Evolutionary conservation across 2,797 vertebrate genomes (phyloP).

Genomic region (Xenentodon cancila): DNA sequence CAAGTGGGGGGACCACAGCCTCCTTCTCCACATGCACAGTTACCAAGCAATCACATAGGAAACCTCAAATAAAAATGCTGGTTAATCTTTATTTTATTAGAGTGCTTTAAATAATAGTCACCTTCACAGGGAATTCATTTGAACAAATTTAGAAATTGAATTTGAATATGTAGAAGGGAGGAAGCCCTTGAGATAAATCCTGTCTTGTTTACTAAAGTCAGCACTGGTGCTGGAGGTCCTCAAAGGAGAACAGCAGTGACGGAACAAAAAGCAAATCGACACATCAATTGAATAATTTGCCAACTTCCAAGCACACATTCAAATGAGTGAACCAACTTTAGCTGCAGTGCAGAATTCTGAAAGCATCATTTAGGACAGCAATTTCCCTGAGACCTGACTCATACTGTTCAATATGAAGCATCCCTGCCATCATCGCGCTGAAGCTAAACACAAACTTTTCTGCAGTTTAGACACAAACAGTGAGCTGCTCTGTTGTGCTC

Average conservation of each 20-base stretch:
- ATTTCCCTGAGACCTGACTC: conserved; percentile 63
- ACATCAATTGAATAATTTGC: conserved; percentile 51
- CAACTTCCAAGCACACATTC: conserved; percentile 50
- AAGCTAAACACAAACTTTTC: conserved; percentile 43
- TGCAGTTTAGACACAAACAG: conserved; percentile 42
- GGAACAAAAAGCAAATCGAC: conserved; percentile 54
- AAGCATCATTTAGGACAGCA: conserved; percentile 67
- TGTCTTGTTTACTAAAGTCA: conserved; percentile 58
- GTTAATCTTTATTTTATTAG: conserved; percentile 73
- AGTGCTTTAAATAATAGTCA: conserved; percentile 52
- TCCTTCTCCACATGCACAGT: conserved; percentile 43
- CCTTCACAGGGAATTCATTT: conserved; percentile 68
- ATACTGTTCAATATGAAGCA: conserved; percentile 53
- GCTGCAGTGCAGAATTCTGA: conserved; percentile 69
- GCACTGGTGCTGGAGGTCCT: conserved; percentile 27
- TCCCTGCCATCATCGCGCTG: conserved; percentile 40
- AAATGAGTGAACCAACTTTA: conserved; percentile 61
- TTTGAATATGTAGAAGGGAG: conserved; percentile 69
- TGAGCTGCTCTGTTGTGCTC: conserved; percentile 43
- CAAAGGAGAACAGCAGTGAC: conserved; percentile 44
- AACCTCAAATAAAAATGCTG: conserved; percentile 57
- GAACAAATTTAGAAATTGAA: conserved; percentile 69
- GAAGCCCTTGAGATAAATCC: conserved; percentile 63
- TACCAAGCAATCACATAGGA: conserved; percentile 52
- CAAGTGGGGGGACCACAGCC: conserved; percentile 69